A percentile compares a stretch with the other conserved stretches of the same genome.
Conservation (phyloP, 2,888 invertebrate genomes). For the Diogma glabrata region DNA sequence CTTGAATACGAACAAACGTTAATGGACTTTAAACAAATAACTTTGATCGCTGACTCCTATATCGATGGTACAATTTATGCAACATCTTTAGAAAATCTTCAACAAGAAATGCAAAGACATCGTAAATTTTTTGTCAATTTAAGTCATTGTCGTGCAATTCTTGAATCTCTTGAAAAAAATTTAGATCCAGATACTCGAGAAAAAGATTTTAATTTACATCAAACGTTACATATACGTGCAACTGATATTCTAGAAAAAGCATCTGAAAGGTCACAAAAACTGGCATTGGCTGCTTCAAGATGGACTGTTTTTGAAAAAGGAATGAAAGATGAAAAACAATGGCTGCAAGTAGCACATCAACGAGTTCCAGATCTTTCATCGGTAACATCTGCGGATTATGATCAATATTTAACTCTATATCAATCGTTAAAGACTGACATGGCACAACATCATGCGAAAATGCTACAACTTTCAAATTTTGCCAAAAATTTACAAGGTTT, state of each 20-base stretch:
- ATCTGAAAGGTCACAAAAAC: slow-evolving; percentile 66
- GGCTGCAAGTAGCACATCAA: slow-evolving; percentile 75
- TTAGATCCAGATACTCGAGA: slow-evolving; percentile 68
- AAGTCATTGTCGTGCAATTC: slow-evolving; percentile 73
- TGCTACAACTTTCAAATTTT: slow-evolving; percentile 58
- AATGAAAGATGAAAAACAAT: slow-evolving; percentile 70
- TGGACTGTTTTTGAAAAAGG: slow-evolving; percentile 74
- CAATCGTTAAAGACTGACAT: slow-evolving; percentile 70
- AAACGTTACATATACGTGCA: slow-evolving; percentile 64
- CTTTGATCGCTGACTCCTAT: slow-evolving; percentile 69
- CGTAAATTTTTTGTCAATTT: slow-evolving; percentile 80
- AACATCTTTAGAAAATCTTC: slow-evolving; percentile 63
- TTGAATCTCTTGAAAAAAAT: slow-evolving; percentile 76
- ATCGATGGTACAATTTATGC: slow-evolving; percentile 68
- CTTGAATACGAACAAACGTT: slow-evolving; percentile 83
- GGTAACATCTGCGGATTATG: slow-evolving; percentile 72
- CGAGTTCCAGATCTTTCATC: slow-evolving; percentile 68
- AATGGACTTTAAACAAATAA: slow-evolving; percentile 75
- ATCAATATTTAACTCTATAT: slow-evolving; percentile 72
- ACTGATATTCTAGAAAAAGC: slow-evolving; percentile 68
- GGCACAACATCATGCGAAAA: slow-evolving; percentile 66
- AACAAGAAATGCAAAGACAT: slow-evolving; percentile 81
- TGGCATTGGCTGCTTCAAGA: slow-evolving; percentile 73
- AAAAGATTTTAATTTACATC: slow-evolving; percentile 60
- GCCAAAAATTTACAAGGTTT: slow-evolving; percentile 63